Evolutionary conservation across 2,888 invertebrate genomes (phyloP), one percentile per base, ranked within the genome.

Genomic region (Calephelis perditalis): DNA sequence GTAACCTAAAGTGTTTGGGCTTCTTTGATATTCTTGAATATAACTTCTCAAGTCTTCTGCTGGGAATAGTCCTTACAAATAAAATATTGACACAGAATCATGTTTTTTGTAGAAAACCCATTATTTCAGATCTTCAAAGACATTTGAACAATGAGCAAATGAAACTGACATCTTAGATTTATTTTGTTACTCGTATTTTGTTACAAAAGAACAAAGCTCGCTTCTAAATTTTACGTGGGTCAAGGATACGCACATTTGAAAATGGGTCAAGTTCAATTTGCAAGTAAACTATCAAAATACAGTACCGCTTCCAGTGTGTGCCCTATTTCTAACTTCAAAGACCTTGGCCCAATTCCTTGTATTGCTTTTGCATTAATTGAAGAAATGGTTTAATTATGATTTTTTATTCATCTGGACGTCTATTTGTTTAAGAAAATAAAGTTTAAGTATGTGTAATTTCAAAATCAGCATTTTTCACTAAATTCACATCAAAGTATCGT

Each of bases 231-330:
- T 15, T 9, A 47, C 12, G 8, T 4, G 15, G 47, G 15, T 15
- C 47, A 47, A 15, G 47, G 47, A 47, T 15, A 8, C 47, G 47
- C 12, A 15, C 47, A 15, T 47, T 15, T 15, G 11, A 15, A 49
- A 49, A 49, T 26, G 5, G 49, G 49, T 49, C 49, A 49, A 49
- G 49, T 49, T 49, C 26, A 15, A 15, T 15, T 15, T 49, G 49
- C 49, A 49, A 26, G 49, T 49, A 49, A 49, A 49, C 49, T 49
- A 49, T 49, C 49, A 49, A 49, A 49, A 49, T 7, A 49, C 49
- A 10, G 49, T 26, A 49, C 26, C 9, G 49, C 26, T 49, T 26
- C 15, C 26, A 49, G 12, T 49, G 7, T 9, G 8, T 12, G 49
- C 49, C 49, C 49, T 49, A 49, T 49, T 49, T 49, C 49, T 35